Conservation (phyloP, 2,113 vertebrate genomes). For the Sylvia atricapilla region DNA sequence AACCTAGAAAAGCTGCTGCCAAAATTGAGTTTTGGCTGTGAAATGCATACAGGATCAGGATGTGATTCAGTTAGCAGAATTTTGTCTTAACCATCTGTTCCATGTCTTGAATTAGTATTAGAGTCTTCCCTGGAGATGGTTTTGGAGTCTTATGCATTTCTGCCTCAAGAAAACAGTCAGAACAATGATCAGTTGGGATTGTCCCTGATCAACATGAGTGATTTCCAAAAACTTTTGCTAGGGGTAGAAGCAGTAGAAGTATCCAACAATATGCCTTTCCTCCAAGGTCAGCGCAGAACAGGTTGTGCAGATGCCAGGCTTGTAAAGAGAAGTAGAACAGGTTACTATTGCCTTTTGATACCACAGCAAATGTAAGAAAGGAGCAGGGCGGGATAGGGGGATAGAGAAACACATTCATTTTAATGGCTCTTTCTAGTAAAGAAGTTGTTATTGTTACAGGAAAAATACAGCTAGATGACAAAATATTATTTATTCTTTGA, state of each 20-base stretch:
- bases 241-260: not conserved
- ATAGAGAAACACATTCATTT: not conserved
- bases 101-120: not conserved
- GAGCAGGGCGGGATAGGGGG: rapidly evolving
- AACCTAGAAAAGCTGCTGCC: not conserved
- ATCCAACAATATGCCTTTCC: not conserved
- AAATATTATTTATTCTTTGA: not conserved
- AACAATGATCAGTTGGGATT: not conserved
- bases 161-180: not conserved
- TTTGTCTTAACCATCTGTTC: not conserved
- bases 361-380: not conserved
- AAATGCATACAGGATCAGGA: not conserved
- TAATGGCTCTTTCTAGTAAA: not conserved
- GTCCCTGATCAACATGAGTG: not conserved
- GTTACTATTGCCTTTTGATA: not conserved
- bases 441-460: not conserved
- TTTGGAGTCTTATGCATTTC: not conserved
- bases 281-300: not conserved
- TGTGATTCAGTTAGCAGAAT: not conserved
- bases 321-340: not conserved
- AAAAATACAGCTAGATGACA: not conserved
- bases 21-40: not conserved
- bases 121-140: not conserved
- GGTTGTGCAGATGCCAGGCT: not conserved
- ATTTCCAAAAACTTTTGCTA: not conserved